Conservation (phyloP, 1,140 invertebrate genomes). For the Papilio polyxenes region DNA sequence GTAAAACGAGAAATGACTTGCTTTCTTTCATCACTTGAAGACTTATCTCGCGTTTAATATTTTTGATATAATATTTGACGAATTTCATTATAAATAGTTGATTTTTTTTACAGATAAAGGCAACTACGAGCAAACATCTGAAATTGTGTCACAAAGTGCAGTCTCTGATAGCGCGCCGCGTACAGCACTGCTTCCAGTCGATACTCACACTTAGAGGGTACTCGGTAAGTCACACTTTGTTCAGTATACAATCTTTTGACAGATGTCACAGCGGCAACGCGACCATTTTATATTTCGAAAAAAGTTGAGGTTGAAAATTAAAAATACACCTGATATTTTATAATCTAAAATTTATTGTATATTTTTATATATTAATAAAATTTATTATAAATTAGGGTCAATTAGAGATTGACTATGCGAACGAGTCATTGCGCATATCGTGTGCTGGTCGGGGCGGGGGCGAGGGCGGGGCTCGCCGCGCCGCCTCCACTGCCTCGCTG, state of each 20-base stretch:
- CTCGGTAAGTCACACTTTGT: conserved; percentile 65
- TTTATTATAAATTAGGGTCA: conserved; percentile 73
- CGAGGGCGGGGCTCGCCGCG: conserved; percentile 86
- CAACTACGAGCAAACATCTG: conserved; percentile 61
- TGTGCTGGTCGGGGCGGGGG: conserved; percentile 82
- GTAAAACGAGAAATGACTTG: not conserved
- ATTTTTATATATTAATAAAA: not conserved
- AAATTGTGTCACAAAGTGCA: conserved; percentile 72
- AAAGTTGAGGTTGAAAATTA: too few species aligned
- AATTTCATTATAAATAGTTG: not conserved
- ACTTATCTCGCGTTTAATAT: not conserved
- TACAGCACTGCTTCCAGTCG: conserved; percentile 77
- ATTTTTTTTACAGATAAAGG: conserved; percentile 60
- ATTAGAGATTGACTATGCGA: conserved; percentile 83
- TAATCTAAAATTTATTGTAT: too few species aligned
- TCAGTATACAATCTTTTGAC: not conserved
- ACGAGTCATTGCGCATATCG: conserved; percentile 81
- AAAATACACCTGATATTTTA: too few species aligned
- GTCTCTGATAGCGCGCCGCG: conserved; percentile 68
- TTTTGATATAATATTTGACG: not conserved
- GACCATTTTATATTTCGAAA: too few species aligned
- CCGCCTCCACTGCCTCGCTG: conserved; percentile 83
- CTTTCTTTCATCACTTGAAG: not conserved
- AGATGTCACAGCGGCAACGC: too few species aligned
- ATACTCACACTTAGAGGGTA: conserved; percentile 78